phyloP scores from a whole-genome alignment of 2,888 invertebrate genomes.

The Hybos culiciformis region DNA sequence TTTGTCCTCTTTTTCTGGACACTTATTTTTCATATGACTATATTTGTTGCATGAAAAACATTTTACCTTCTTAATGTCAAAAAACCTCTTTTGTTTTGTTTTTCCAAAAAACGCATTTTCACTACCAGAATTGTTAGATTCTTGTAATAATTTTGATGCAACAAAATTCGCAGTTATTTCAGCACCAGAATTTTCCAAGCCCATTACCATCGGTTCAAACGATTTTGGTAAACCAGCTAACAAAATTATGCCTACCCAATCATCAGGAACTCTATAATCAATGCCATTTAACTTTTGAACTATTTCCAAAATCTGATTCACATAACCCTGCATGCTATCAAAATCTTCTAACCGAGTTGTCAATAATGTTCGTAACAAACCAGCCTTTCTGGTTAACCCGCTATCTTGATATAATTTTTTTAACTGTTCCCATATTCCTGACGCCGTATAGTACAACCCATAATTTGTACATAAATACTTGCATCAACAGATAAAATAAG shows the following conservation, averaged over 20 bases:
- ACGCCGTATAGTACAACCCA: not conserved
- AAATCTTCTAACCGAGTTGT: conserved; percentile 10
- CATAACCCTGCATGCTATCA: conserved; percentile 9
- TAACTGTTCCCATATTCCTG: conserved; percentile 10
- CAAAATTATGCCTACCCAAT: conserved; percentile 11
- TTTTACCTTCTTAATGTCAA: no score
- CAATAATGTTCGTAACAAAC: conserved; percentile 9
- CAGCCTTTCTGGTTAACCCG: conserved; percentile 13
- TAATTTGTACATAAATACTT: no score
- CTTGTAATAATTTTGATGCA: no score
- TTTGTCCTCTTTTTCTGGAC: no score
- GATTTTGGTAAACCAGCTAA: conserved; percentile 18
- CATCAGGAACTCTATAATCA: conserved; percentile 10
- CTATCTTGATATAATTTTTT: conserved; percentile 11
- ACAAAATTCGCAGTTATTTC: no score
- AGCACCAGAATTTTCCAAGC: no score
- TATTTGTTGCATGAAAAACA: no score
- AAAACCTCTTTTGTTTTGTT: no score
- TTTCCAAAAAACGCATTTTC: no score
- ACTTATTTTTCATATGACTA: conserved; percentile 4
- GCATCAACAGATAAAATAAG: no score
- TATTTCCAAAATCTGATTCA: conserved; percentile 8
- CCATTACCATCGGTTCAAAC: conserved; percentile 22
- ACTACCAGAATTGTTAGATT: conserved; percentile 17
- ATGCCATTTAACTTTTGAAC: conserved; percentile 10